Evolutionary conservation across 2,888 invertebrate genomes (phyloP), one percentile per base, ranked within the genome.

Genomic region (Xanthorhoe spadicearia): DNA sequence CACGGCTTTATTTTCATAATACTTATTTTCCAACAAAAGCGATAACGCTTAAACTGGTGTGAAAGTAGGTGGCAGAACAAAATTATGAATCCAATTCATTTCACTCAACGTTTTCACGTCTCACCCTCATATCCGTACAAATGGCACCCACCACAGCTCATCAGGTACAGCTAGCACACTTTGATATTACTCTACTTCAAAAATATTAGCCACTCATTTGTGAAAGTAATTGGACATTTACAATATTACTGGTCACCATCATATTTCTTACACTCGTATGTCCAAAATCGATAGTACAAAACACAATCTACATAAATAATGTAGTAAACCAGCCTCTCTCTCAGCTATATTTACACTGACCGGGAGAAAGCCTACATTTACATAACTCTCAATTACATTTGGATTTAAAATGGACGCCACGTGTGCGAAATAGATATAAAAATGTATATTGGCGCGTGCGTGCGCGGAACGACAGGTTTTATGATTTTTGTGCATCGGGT

Each of bases 311-410:
- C n/a, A n/a, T 32, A 6, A 7, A 7, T 5, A 32, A 13, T 10
- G 19, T 1, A 61, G 15, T 57, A 49, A 49, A n/a, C 64, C 53
- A 68, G 64, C 64, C 46, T 13, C 38, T 35, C 18, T 5, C 18
- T 19, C 48, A 38, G 50, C 64, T 64, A 46, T 13, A 43, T 2
- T 56, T 46, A 65, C 55, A 67, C 72, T 69, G 73, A 73, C 74
- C 75, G 69, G 61, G 68, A 72, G 68, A 68, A 64, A 66, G 68
- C 62, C 68, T 62, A 61, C 75, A 83, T 83, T 83, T 83, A 82
- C 83, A 82, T 83, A 83, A 83, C 83, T 83, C 83, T 81, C 83
- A 83, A 83, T 83, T 83, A 83, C 83, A 83, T 83, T 81, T 80
- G 81, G 82, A 83, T 83, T 83, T 83, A 83, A 83, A 83, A 83